Evolutionary conservation across 2,113 vertebrate species (phyloP).

Genomic region (Psilopogon haemacephalus): DNA sequence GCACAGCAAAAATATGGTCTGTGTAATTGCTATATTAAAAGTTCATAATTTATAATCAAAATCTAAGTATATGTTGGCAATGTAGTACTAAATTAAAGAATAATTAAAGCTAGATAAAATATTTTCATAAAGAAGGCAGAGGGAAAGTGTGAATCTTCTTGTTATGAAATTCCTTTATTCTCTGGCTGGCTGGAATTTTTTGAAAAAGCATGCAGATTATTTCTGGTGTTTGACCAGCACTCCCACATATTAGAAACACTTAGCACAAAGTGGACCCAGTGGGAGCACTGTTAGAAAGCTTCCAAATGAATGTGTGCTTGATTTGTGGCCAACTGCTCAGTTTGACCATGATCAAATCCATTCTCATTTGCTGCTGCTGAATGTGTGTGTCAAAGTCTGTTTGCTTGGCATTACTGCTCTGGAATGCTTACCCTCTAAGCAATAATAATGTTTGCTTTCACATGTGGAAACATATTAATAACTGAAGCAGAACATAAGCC

Average conservation of each 20-base stretch:
- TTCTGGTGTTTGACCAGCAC: conserved; percentile 48
- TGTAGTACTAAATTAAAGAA: not conserved
- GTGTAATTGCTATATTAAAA: not conserved
- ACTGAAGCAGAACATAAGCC: not conserved
- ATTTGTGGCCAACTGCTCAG: conserved; percentile 11
- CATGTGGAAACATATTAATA: conserved; percentile 4
- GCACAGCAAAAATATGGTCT: not conserved
- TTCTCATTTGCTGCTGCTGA: not conserved
- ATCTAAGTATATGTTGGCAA: not conserved
- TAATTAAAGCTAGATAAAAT: not conserved
- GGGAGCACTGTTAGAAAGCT: conserved; percentile 3
- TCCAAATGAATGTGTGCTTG: conserved; percentile 25
- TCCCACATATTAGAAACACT: conserved; percentile 46
- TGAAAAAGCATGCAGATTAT: conserved; percentile 8
- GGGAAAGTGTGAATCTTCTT: not conserved
- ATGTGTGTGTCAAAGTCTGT: not conserved
- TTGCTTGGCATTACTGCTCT: conserved; percentile 11
- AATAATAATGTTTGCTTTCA: not conserved
- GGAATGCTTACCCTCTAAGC: conserved; percentile 16
- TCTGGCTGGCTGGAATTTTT: conserved; percentile 37
- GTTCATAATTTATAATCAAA: not conserved
- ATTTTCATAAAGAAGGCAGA: not conserved
- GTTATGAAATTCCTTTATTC: conserved; percentile 40
- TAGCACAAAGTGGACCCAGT: not conserved
- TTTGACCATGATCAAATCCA: not conserved